These are phyloP conservation scores for Microhierax caerulescens DNA, from an alignment of 2,797 vertebrate species.

Conservation along the genomic window DNA sequence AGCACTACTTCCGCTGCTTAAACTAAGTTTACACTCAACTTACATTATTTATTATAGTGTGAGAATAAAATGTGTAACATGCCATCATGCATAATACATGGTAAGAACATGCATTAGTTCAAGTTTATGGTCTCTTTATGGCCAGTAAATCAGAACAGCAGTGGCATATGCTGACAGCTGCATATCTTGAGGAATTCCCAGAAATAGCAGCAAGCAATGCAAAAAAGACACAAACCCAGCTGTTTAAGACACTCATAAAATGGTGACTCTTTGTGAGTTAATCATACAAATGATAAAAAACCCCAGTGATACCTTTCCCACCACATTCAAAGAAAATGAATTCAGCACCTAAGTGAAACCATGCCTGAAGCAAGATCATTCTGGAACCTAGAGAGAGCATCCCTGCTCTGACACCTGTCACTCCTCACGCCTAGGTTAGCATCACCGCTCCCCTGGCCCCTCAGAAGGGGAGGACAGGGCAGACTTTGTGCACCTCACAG, in stretches of 20 bases:
- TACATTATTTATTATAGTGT: conserved; percentile 17
- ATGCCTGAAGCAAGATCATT: background rate
- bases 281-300: background rate
- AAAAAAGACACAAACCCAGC: background rate
- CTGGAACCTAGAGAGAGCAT: background rate
- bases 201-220: background rate
- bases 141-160: background rate
- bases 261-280: background rate
- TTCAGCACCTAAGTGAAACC: background rate
- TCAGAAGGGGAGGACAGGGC: background rate
- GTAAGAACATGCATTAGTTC: conserved; percentile 43
- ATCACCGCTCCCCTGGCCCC: background rate
- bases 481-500: background rate
- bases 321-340: background rate
- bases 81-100: conserved; percentile 57
- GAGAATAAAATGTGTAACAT: conserved; percentile 31
- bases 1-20: background rate
- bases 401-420: background rate
- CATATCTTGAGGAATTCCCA: background rate
- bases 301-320: background rate
- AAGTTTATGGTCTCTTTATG: conserved; percentile 7
- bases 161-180: background rate
- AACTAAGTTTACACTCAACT: background rate
- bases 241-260: background rate
- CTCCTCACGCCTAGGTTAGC: background rate